phyloP scores from a whole-genome alignment of 1,140 invertebrate species.

The Drosophila kurseongensis region DNA sequence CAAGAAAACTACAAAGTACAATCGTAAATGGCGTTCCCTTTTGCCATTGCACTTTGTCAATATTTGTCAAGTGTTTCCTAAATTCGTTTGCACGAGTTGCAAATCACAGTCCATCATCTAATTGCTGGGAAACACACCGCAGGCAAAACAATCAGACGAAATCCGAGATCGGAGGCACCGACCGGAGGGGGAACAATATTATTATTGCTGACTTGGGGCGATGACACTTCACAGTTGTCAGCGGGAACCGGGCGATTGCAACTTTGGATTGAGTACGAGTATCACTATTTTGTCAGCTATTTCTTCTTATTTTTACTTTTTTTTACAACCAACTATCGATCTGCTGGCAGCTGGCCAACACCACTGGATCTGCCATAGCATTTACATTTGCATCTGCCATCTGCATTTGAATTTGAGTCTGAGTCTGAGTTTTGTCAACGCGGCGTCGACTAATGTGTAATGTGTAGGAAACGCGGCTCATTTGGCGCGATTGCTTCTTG shows the following conservation, averaged over 20 bases:
- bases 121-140: conserved; percentile 69
- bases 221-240: conserved; percentile 68
- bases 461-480: conserved; percentile 70
- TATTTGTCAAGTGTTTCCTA: conserved; percentile 60
- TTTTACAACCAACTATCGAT: conserved; percentile 38
- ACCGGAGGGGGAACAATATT: conserved; percentile 57
- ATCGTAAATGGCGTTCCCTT: conserved; percentile 8
- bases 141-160: conserved; percentile 59
- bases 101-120: conserved; percentile 64
- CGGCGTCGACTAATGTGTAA: conserved; percentile 41
- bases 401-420: conserved; percentile 37
- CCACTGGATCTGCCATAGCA: conserved; percentile 13
- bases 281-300: conserved; percentile 10
- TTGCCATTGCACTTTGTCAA: conserved; percentile 33
- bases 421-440: conserved; percentile 60
- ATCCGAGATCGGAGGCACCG: conserved; percentile 6
- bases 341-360: conserved; percentile 22
- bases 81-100: conserved; percentile 69
- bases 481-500: conserved; percentile 73
- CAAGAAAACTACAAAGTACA: not conserved
- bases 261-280: conserved; percentile 34
- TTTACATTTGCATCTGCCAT: conserved; percentile 9
- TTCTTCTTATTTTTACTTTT: not conserved
- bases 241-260: conserved; percentile 36
- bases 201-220: conserved; percentile 67